phyloP scores from a whole-genome alignment of 2,113 vertebrate species.

The Donacobius atricapilla region DNA sequence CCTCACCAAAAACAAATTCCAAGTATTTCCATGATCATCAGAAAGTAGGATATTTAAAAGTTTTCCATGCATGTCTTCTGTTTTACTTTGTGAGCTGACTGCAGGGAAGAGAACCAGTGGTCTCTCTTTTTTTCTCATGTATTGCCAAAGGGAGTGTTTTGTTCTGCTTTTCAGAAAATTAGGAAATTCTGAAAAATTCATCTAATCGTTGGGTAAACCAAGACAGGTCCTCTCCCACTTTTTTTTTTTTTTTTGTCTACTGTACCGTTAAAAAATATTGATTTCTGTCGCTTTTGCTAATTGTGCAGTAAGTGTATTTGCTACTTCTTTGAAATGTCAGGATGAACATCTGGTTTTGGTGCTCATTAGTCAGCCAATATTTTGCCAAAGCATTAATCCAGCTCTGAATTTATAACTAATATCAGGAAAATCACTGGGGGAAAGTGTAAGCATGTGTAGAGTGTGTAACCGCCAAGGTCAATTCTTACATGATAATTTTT shows the following conservation, averaged over 20 bases:
- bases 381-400: conserved; percentile 33
- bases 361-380: neutral
- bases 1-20: neutral
- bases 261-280: neutral
- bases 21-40: neutral
- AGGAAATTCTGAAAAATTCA: neutral
- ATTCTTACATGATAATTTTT: neutral
- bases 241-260: neutral
- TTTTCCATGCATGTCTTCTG: neutral
- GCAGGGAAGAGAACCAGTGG: neutral
- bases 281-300: neutral
- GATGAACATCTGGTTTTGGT: conserved; percentile 47
- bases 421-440: conserved; percentile 7
- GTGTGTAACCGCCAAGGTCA: conserved; percentile 20
- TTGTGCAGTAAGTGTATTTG: neutral
- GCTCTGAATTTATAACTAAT: conserved; percentile 28
- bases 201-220: neutral
- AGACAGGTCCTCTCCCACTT: neutral
- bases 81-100: neutral
- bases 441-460: neutral
- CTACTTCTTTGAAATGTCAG: neutral
- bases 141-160: neutral
- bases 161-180: neutral
- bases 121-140: neutral
- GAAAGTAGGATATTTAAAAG: neutral